Percentiles rank a stretch among this genome's conserved stretches.
Evolutionary conservation across 2,888 invertebrate species (phyloP).

Genomic region (Ophion costatus): DNA sequence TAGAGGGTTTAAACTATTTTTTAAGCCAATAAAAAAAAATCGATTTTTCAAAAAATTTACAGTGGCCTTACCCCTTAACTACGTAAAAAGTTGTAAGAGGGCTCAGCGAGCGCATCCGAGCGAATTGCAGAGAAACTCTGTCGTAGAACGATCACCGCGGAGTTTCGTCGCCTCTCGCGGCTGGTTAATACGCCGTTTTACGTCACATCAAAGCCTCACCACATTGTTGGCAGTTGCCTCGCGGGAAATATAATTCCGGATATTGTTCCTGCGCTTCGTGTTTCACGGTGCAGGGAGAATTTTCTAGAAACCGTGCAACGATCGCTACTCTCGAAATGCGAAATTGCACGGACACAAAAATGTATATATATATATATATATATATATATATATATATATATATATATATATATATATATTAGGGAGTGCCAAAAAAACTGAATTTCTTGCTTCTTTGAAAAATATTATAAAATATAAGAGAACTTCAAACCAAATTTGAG

Average conservation of each 20-base stretch:
- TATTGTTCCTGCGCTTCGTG: slow-evolving; percentile 13
- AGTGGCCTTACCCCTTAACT: too few relatives aligned
- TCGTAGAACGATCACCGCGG: slow-evolving; percentile 18
- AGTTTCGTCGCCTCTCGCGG: slow-evolving; percentile 30
- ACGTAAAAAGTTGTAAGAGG: slow-evolving; percentile 57
- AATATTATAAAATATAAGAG: too few relatives aligned
- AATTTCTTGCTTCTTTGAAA: too few relatives aligned
- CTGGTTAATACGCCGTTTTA: slow-evolving; percentile 76
- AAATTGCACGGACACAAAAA: too few relatives aligned
- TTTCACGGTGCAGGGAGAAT: not conserved
- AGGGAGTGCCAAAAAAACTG: too few relatives aligned
- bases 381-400: not conserved
- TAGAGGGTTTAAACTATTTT: too few relatives aligned
- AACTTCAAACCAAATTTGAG: too few relatives aligned
- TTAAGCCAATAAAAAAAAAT: too few relatives aligned
- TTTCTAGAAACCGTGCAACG: slow-evolving; percentile 24
- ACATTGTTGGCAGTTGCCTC: slow-evolving; percentile 81
- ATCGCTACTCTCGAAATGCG: not conserved
- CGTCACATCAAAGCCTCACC: slow-evolving; percentile 82
- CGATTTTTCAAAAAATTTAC: too few relatives aligned
- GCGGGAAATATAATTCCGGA: slow-evolving; percentile 30
- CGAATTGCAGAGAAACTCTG: slow-evolving; percentile 35
- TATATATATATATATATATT: not conserved
- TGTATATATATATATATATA: not conserved
- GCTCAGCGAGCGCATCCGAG: slow-evolving; percentile 42